Evolutionary conservation across 2,113 vertebrate species (phyloP).

Genomic region (Nesoenas mayeri): DNA sequence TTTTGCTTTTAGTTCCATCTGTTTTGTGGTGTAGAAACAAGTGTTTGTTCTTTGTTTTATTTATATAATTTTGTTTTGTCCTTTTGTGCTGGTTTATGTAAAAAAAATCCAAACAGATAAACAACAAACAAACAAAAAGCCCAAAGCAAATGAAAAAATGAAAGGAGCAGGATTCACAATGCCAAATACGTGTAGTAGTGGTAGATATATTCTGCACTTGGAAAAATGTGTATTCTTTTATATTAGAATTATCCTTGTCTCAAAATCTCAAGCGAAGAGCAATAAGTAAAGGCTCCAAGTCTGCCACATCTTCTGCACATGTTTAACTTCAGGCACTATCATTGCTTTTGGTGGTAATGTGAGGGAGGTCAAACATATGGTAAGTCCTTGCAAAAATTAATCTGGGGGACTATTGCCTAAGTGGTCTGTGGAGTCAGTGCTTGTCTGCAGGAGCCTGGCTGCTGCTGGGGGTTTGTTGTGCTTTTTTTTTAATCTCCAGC

Average conservation of each 20-base stretch:
- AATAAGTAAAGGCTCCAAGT: background rate
- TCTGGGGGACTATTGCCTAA: background rate
- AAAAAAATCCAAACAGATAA: background rate
- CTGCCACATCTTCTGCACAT: background rate
- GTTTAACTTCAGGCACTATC: background rate
- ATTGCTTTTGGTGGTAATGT: background rate
- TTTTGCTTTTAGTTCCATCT: background rate
- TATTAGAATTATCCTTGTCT: background rate
- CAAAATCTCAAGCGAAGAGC: background rate
- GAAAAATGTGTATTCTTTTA: background rate
- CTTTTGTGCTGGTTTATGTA: background rate
- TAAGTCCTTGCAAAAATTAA: constrained; percentile 3
- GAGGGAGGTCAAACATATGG: background rate
- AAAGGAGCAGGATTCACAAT: background rate
- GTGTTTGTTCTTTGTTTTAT: background rate
- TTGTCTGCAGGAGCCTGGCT: constrained; percentile 27
- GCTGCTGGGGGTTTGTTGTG: background rate
- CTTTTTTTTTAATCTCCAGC: constrained; percentile 1
- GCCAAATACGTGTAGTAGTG: background rate
- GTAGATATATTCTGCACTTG: background rate
- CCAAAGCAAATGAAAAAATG: background rate
- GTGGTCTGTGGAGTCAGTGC: background rate
- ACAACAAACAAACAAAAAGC: background rate
- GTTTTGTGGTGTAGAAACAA: background rate
- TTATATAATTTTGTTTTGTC: background rate